phyloP scores from a whole-genome alignment of 2,888 invertebrate species.

The Archips xylosteana region DNA sequence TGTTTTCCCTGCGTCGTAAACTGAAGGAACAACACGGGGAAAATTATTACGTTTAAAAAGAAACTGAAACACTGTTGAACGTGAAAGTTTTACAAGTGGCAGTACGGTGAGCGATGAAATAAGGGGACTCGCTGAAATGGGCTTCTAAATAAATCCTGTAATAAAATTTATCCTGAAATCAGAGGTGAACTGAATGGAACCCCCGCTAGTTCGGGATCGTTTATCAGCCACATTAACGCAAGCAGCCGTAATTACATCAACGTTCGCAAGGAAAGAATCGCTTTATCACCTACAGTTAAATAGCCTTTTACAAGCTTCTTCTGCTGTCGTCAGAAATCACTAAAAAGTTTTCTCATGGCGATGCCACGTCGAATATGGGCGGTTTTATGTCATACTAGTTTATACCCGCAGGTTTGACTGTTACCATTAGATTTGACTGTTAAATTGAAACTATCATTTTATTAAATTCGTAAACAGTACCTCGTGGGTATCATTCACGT shows the following conservation, averaged over 20 bases:
- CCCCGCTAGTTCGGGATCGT: slow-evolving; percentile 17
- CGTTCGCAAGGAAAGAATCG: slow-evolving; percentile 4
- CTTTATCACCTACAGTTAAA: slow-evolving; percentile 7
- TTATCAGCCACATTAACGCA: slow-evolving; percentile 14
- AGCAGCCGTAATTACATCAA: slow-evolving; percentile 13
- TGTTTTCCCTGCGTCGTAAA: slow-evolving; percentile 14
- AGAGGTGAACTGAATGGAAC: slow-evolving; percentile 24
- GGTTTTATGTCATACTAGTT: not conserved
- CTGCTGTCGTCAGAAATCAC: not conserved
- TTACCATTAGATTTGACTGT: too few relatives aligned
- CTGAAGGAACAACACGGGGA: slow-evolving; percentile 26
- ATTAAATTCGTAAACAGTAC: too few relatives aligned
- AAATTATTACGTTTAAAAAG: slow-evolving; percentile 37
- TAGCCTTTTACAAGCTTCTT: not conserved
- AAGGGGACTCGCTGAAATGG: slow-evolving; percentile 9
- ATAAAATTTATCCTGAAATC: slow-evolving; percentile 36
- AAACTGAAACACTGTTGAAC: slow-evolving; percentile 26
- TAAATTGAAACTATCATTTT: too few relatives aligned
- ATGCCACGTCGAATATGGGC: not conserved
- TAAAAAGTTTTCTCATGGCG: not conserved
- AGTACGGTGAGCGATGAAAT: slow-evolving; percentile 21
- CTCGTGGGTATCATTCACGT: too few relatives aligned
- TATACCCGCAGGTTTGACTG: not conserved
- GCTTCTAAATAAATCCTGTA: slow-evolving; percentile 22
- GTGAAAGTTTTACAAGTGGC: slow-evolving; percentile 32